Conservation (phyloP, 1,140 invertebrate genomes). For the Pseudomyrmex dendroicus region DNA sequence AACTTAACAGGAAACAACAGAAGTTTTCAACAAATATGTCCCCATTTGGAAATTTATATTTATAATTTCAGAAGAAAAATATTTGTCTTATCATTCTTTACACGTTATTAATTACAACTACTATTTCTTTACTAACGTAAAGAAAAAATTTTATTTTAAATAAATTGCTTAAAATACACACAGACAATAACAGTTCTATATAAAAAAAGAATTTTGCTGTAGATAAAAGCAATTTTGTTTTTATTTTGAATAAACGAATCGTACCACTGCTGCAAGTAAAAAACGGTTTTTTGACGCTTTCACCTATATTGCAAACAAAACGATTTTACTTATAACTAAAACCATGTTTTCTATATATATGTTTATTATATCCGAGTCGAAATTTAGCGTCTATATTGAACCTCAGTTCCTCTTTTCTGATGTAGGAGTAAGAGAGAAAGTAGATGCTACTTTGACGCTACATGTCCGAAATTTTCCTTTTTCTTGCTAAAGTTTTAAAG, state of each 20-base stretch:
- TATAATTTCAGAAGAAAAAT: no score
- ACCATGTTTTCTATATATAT: neutral
- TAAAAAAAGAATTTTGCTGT: slow-evolving; percentile 20
- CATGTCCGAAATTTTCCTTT: no score
- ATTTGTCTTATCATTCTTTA: no score
- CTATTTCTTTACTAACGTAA: no score
- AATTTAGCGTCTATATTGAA: no score
- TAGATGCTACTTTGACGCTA: no score
- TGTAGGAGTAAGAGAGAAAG: no score
- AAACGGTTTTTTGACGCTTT: slow-evolving; percentile 7
- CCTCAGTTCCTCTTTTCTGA: no score
- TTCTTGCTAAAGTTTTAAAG: no score
- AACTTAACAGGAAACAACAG: slow-evolving; percentile 6
- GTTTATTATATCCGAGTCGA: neutral
- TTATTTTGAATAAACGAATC: neutral
- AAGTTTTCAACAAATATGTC: neutral
- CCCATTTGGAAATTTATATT: no score
- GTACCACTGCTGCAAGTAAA: neutral
- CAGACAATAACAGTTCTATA: neutral
- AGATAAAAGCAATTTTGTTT: slow-evolving; percentile 13
- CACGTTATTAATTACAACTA: no score
- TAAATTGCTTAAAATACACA: neutral
- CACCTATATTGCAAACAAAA: neutral
- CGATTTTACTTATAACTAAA: slow-evolving; percentile 13
- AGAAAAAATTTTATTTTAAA: slow-evolving; percentile 11